phyloP scores from a whole-genome alignment of 1,140 invertebrate species.

The Andricus grossulariae region DNA sequence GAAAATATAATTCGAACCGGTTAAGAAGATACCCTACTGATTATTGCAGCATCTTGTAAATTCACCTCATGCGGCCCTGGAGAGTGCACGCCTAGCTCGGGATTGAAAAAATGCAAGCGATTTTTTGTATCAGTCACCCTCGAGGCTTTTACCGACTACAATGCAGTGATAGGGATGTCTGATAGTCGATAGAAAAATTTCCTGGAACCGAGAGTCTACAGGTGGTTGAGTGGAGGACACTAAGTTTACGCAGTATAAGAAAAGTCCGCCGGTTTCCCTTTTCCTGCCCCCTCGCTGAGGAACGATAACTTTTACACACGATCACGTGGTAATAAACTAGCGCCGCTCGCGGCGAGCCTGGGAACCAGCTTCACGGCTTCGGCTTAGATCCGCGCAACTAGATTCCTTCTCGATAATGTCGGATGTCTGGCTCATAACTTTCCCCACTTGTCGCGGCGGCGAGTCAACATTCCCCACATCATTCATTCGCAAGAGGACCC shows the following conservation, averaged over 20 bases:
- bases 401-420: constrained; percentile 57
- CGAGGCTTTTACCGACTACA: constrained; percentile 30
- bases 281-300: constrained; percentile 38
- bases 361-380: constrained; percentile 59
- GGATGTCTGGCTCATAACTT: constrained; percentile 58
- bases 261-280: constrained; percentile 33
- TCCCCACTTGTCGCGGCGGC: constrained; percentile 54
- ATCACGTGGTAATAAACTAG: constrained; percentile 59
- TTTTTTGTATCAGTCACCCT: constrained; percentile 22
- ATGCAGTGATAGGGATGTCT: constrained; percentile 29
- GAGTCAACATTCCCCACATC: constrained; percentile 52
- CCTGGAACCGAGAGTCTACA: constrained; percentile 22
- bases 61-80: not conserved
- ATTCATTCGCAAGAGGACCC: constrained; percentile 47
- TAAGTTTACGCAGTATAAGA: constrained; percentile 17
- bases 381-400: constrained; percentile 58
- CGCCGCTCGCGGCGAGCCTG: constrained; percentile 55
- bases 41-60: too few relatives aligned
- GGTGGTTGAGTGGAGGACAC: constrained; percentile 8
- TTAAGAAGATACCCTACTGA: too few relatives aligned
- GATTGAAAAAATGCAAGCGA: not conserved
- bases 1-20: too few relatives aligned
- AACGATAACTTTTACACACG: constrained; percentile 56
- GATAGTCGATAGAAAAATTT: constrained; percentile 11
- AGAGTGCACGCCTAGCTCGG: not conserved